A percentile compares a stretch with the other conserved stretches of the same genome.
These are phyloP conservation scores for Nebria ingens DNA, from an alignment of 1,140 invertebrate species.

Conservation along the genomic window DNA sequence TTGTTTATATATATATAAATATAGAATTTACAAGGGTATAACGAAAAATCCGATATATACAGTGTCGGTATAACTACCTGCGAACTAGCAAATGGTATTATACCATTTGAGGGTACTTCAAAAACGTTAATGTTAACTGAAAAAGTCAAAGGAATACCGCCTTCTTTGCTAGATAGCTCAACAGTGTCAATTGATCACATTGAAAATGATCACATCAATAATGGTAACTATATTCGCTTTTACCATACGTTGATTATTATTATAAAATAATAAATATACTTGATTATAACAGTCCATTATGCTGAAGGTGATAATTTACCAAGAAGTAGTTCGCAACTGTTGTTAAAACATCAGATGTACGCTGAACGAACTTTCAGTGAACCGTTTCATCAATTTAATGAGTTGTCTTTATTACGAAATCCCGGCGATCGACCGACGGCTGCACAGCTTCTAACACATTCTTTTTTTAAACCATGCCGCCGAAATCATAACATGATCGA, in stretches of 20 bases:
- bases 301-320: conserved; percentile 19
- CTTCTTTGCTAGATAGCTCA: conserved; percentile 64
- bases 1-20: neutral
- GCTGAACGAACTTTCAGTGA: conserved; percentile 53
- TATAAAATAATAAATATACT: neutral
- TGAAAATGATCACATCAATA: conserved; percentile 13
- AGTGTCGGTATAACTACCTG: conserved; percentile 80
- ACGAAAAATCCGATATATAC: conserved; percentile 83
- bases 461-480: conserved; percentile 60
- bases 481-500: conserved; percentile 35
- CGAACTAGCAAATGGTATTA: conserved; percentile 80
- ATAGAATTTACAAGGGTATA: conserved; percentile 73
- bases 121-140: conserved; percentile 82
- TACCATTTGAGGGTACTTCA: conserved; percentile 72
- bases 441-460: conserved; percentile 55
- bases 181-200: conserved; percentile 48
- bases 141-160: conserved; percentile 70
- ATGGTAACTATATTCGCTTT: conserved; percentile 3
- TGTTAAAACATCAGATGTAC: conserved; percentile 34
- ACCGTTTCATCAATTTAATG: conserved; percentile 63
- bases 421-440: conserved; percentile 51
- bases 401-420: conserved; percentile 57
- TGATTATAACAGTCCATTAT: neutral
- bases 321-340: conserved; percentile 22
- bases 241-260: conserved; percentile 11